These are phyloP conservation scores for Drymodes brunneopygia DNA, from an alignment of 2,113 vertebrate genomes.

Conservation along the genomic window DNA sequence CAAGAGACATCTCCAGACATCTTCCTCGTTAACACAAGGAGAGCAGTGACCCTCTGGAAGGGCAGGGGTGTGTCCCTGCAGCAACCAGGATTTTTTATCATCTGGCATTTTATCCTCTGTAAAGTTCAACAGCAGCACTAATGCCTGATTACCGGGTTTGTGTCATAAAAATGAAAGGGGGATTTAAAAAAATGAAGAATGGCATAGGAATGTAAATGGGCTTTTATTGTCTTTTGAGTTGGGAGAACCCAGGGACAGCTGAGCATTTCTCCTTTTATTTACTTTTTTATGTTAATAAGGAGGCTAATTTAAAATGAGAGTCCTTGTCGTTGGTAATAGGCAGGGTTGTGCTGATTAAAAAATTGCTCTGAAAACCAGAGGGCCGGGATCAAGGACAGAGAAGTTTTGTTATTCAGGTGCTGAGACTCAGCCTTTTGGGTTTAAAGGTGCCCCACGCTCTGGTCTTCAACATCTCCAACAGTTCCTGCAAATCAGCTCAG, in stretches of 20 bases:
- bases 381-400: not conserved
- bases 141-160: not conserved
- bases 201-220: not conserved
- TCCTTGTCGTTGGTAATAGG: not conserved
- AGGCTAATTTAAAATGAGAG: not conserved
- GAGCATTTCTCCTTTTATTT: not conserved
- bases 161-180: not conserved
- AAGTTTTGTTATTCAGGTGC: not conserved
- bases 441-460: not conserved
- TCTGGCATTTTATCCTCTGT: not conserved
- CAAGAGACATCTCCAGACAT: not conserved
- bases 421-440: not conserved
- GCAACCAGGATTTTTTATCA: not conserved
- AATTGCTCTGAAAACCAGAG: not conserved
- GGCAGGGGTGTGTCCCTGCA: not conserved
- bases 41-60: not conserved
- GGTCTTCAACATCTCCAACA: not conserved
- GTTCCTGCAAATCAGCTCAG: not conserved
- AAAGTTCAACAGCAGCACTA: not conserved
- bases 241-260: not conserved
- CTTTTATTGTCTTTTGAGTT: not conserved
- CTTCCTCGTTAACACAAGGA: not conserved
- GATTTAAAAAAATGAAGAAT: not conserved
- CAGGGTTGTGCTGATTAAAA: not conserved
- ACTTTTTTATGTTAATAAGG: not conserved